These are phyloP conservation scores for Zophobas morio DNA, from an alignment of 1,140 invertebrate genomes.

Conservation along the genomic window DNA sequence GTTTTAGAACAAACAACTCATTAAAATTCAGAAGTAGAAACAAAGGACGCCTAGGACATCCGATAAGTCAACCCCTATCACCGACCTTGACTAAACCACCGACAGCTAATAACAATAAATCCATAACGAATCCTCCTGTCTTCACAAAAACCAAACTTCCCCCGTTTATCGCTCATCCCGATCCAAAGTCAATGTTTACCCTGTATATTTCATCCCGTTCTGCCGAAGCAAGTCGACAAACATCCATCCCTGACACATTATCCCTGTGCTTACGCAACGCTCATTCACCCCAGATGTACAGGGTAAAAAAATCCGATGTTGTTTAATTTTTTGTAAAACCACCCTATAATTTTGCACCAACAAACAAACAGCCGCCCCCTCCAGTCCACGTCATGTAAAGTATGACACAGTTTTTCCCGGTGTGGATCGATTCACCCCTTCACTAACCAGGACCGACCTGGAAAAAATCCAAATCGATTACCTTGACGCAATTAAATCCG, in stretches of 20 bases:
- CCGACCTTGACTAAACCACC: too few species aligned
- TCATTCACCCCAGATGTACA: too few species aligned
- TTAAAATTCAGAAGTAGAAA: too few species aligned
- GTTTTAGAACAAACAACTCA: too few species aligned
- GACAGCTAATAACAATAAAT: too few species aligned
- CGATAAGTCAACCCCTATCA: too few species aligned
- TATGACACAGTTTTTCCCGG: constrained; percentile 32
- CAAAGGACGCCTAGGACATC: too few species aligned
- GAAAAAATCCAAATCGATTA: constrained; percentile 20
- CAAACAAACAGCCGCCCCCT: background rate
- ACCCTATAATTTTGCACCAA: background rate
- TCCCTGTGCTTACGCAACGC: too few species aligned
- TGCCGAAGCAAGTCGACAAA: background rate
- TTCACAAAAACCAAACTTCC: too few species aligned
- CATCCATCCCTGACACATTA: too few species aligned
- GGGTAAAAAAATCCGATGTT: too few species aligned
- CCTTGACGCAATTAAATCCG: background rate
- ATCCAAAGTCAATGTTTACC: background rate
- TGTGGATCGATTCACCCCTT: constrained; percentile 25
- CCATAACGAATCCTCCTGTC: too few species aligned
- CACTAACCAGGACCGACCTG: background rate
- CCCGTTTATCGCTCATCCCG: background rate
- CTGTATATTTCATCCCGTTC: background rate
- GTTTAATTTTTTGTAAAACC: background rate
- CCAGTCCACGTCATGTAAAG: constrained; percentile 26